Conservation (phyloP, 2,888 invertebrate genomes). For the Lasioglossum zephyrum region DNA sequence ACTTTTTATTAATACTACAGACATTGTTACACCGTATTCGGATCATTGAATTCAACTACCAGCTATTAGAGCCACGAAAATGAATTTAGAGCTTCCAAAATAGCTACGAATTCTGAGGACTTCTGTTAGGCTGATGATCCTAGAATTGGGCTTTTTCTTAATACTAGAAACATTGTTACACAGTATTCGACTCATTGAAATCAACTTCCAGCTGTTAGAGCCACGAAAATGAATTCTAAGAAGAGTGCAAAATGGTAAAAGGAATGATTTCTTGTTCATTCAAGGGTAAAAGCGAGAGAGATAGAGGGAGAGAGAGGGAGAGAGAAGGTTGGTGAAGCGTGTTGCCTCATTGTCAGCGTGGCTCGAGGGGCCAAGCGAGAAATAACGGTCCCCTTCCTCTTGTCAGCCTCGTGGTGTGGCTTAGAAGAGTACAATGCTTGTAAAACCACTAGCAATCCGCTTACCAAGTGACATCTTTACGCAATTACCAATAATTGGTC, state of each 20-base stretch:
- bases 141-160: neutral
- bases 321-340: slow-evolving; percentile 51
- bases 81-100: too few species aligned
- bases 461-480: slow-evolving; percentile 84
- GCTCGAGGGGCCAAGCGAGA: slow-evolving; percentile 61
- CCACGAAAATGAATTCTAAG: neutral
- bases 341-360: slow-evolving; percentile 66
- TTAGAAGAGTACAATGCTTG: slow-evolving; percentile 79
- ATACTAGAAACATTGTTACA: neutral
- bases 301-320: neutral
- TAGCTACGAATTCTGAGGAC: too few species aligned
- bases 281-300: neutral
- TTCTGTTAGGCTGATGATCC: too few species aligned
- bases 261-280: neutral
- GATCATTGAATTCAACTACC: neutral
- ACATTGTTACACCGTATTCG: neutral
- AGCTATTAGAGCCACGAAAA: neutral
- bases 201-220: neutral
- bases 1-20: neutral
- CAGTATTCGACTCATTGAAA: neutral
- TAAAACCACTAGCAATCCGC: slow-evolving; percentile 82
- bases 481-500: slow-evolving; percentile 84
- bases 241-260: neutral
- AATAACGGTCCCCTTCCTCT: slow-evolving; percentile 64
- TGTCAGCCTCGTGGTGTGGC: slow-evolving; percentile 72